Conservation (phyloP, 2,888 invertebrate genomes). For the Beris chalybata region DNA sequence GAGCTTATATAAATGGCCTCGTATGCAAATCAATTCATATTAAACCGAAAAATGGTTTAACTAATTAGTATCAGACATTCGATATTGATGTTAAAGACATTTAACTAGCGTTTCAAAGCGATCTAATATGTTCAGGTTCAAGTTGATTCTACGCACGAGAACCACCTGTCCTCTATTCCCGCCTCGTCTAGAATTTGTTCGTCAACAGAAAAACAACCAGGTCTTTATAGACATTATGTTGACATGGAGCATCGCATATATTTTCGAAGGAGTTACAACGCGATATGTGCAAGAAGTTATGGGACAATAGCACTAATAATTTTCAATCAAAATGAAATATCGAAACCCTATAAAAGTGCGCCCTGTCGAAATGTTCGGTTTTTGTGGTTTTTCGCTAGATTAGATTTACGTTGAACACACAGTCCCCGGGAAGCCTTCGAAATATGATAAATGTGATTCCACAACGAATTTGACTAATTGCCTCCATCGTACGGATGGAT, state of each 20-base stretch:
- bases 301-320: conserved; percentile 37
- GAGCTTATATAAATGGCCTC: not conserved
- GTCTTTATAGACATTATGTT: too few relatives aligned
- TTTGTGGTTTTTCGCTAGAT: too few relatives aligned
- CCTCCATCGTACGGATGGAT: conserved; percentile 1
- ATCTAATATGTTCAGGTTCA: not conserved
- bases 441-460: conserved; percentile 25
- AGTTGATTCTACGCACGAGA: not conserved
- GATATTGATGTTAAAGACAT: conserved; percentile 19
- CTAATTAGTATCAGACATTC: conserved; percentile 31
- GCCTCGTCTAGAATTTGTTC: too few relatives aligned
- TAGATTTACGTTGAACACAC: not conserved
- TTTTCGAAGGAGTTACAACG: not conserved
- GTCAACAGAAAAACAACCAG: too few relatives aligned
- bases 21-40: conserved; percentile 32
- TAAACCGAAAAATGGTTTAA: conserved; percentile 22
- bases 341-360: conserved; percentile 1
- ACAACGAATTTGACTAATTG: conserved; percentile 32
- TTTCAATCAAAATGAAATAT: conserved; percentile 41
- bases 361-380: too few relatives aligned
- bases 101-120: too few relatives aligned
- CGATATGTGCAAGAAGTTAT: conserved; percentile 1
- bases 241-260: too few relatives aligned
- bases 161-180: not conserved
- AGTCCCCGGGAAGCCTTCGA: conserved; percentile 21